Base-by-base conservation (phyloP, 2,113 vertebrate genomes). In the Casuarius casuarius region DNA sequence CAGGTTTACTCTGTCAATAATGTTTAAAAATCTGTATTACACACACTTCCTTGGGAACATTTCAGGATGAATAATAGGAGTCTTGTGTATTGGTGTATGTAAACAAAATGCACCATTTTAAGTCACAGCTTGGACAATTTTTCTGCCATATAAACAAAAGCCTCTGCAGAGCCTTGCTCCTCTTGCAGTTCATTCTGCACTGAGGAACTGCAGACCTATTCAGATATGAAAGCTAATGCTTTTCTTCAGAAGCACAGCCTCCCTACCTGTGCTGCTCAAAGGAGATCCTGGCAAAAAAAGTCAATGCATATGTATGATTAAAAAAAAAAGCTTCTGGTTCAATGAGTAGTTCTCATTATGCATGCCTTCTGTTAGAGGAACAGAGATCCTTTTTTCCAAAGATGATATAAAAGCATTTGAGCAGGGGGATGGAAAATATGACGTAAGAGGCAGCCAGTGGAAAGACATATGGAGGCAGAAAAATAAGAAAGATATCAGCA, bases 401-500 rank as follows among this genome's bases (percentile, higher is more conserved):
- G 88, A 84, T 51, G 51, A 87, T 73, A 88, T 48, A 59, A 83
- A 51, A 93, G 89, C 91, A 96, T 83, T 76, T 78, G 94, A 96
- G 66, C 90, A 87, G 77, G 88, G 74, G 90, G 82, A 73, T 87
- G 68, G 94, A 95, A 87, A 65, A 58, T 40, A 72, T 93, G 62
- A 91, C 49, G 63, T 66, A 89, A 71, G 76, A 93, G 46, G 89
- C 76, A 94, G 89, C 88, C 94, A 90, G 89, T 79, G 72, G 67
- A 94, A 95, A 95, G 67, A 90, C 84, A 92, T 65, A 87, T 80
- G 95, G 94, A 95, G 68, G 56, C 2, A 74, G 94, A 74, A 75
- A 94, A 92, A 92, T 77, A 92, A 92, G 89, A 91, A 42, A 75
- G 76, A 44, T 72, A 94, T 78, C 91, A 93, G 61, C 31, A 40